Evolutionary conservation across 2,797 vertebrate genomes (phyloP).

Genomic region (Smutsia temminckii): DNA sequence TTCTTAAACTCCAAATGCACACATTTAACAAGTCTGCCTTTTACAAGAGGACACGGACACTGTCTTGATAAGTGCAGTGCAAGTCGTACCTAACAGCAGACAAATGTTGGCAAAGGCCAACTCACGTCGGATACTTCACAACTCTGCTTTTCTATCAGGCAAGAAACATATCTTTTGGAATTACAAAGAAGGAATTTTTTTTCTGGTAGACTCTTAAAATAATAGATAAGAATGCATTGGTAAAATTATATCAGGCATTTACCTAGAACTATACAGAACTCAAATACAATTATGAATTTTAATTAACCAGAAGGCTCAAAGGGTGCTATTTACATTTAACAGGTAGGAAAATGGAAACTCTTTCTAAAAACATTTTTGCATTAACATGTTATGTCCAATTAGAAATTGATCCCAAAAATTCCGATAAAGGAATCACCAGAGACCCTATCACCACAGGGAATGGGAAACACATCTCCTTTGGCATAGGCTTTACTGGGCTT

Average conservation of each 20-base stretch:
- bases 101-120: not conserved
- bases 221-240: not conserved
- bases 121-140: not conserved
- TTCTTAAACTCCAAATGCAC: not conserved
- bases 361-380: constrained; percentile 2
- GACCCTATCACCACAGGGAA: not conserved
- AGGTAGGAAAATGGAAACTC: not conserved
- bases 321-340: not conserved
- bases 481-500: not conserved
- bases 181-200: not conserved
- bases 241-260: not conserved
- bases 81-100: not conserved
- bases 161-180: not conserved
- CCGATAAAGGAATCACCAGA: not conserved
- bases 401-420: constrained; percentile 24
- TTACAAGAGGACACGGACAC: not conserved
- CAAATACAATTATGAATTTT: not conserved
- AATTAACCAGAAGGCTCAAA: not conserved
- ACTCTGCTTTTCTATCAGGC: not conserved
- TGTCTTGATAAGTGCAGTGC: not conserved
- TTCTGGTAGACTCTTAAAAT: not conserved
- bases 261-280: not conserved
- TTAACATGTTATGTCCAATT: not conserved
- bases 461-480: not conserved
- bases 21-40: not conserved